Percentiles rank a stretch among this genome's conserved stretches.
Evolutionary conservation across 2,888 invertebrate species (phyloP).

Genomic region (Drosophila yooni): DNA sequence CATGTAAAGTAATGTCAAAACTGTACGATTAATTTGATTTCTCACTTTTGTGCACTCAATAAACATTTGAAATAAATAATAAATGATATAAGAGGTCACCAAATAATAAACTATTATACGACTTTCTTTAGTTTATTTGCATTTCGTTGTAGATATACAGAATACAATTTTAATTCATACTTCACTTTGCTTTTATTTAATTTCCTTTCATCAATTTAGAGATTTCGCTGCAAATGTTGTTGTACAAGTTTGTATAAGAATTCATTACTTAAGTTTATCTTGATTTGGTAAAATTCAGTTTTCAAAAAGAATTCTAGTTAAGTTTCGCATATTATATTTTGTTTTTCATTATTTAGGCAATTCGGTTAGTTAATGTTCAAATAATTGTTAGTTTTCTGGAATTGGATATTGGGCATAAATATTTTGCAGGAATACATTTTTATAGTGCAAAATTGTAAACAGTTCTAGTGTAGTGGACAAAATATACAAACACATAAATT

Average conservation of each 20-base stretch:
- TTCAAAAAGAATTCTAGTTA: conserved; percentile 61
- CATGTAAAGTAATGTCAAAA: conserved; percentile 36
- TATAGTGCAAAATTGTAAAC: conserved; percentile 42
- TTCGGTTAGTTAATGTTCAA: conserved; percentile 58
- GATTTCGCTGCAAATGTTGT: conserved; percentile 40
- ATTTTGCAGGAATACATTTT: conserved; percentile 35
- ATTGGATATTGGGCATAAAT: conserved; percentile 53
- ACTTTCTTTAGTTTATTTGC: conserved; percentile 50
- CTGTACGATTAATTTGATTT: conserved; percentile 53
- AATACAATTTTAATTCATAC: conserved; percentile 36
- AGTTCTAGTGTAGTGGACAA: conserved; percentile 26
- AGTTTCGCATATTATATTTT: conserved; percentile 28
- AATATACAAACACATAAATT: conserved; percentile 31
- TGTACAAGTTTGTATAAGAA: conserved; percentile 40
- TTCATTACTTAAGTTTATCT: conserved; percentile 64
- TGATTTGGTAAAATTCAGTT: conserved; percentile 73
- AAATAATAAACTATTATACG: conserved; percentile 2
- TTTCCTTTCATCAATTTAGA: conserved; percentile 12
- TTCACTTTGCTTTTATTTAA: conserved; percentile 10
- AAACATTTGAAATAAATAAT: not conserved
- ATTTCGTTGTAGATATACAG: conserved; percentile 64
- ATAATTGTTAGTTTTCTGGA: conserved; percentile 30
- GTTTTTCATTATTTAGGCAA: conserved; percentile 53
- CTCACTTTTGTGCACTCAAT: not conserved
- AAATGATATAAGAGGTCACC: not conserved